These are phyloP conservation scores for Eudyptes chrysolophus DNA, from an alignment of 2,113 vertebrate genomes.

Conservation along the genomic window DNA sequence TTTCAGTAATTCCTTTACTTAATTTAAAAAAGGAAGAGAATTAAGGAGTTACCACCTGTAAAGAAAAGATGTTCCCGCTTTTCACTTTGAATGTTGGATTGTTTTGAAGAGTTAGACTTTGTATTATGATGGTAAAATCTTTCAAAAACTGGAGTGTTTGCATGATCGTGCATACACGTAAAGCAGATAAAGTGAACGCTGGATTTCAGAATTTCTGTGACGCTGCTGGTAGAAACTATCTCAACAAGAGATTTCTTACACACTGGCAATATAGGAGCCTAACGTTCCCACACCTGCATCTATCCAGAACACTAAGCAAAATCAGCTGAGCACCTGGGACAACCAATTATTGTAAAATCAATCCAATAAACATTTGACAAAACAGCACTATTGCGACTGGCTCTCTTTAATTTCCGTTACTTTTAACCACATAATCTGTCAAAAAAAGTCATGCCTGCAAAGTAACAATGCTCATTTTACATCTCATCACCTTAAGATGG, in stretches of 20 bases:
- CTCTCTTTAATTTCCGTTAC: background rate
- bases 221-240: background rate
- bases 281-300: background rate
- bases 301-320: background rate
- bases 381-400: background rate
- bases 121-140: background rate
- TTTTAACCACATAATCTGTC: background rate
- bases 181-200: background rate
- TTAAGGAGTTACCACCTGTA: background rate
- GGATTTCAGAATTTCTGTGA: background rate
- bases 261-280: background rate
- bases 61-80: background rate
- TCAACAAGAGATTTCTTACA: background rate
- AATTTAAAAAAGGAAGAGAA: background rate
- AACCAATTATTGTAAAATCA: background rate
- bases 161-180: background rate
- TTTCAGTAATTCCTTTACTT: background rate
- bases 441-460: background rate
- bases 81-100: background rate
- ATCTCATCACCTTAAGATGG: conserved; percentile 87
- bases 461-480: background rate
- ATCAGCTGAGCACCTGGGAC: background rate
- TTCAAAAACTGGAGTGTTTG: background rate
- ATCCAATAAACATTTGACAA: background rate
- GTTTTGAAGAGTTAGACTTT: background rate